phyloP scores from a whole-genome alignment of 2,113 vertebrate genomes.

The Rhombomys opimus region DNA sequence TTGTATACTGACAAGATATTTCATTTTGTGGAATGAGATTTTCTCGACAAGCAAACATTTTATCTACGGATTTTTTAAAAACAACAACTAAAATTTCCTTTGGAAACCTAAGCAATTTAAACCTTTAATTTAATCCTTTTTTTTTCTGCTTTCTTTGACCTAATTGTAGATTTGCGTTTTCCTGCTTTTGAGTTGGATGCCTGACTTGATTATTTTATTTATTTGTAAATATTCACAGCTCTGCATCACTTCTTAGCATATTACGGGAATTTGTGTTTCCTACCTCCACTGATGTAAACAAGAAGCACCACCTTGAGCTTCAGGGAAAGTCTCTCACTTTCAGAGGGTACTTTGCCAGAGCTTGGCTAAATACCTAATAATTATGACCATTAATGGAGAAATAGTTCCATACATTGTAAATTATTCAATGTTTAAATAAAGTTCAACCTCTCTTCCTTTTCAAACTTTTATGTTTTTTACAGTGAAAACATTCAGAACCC shows the following conservation, averaged over 20 bases:
- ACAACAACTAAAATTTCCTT: background rate
- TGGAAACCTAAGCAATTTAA: background rate
- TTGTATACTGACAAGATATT: background rate
- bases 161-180: background rate
- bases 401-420: background rate
- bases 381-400: background rate
- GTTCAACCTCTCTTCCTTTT: background rate
- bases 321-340: background rate
- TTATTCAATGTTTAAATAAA: background rate
- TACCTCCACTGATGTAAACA: background rate
- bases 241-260: background rate
- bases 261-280: background rate
- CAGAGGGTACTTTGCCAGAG: background rate
- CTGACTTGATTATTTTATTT: conserved; percentile 8
- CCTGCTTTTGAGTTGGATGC: background rate
- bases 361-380: background rate
- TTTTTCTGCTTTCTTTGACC: conserved; percentile 27
- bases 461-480: background rate
- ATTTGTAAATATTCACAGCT: background rate
- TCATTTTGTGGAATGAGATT: background rate
- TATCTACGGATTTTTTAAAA: background rate
- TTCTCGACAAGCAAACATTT: background rate
- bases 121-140: background rate
- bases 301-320: background rate
- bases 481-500: background rate